A percentile compares a stretch with the other conserved stretches of the same genome.
Conservation (phyloP, 2,113 vertebrate species). For the Peromyscus polionotus region DNA sequence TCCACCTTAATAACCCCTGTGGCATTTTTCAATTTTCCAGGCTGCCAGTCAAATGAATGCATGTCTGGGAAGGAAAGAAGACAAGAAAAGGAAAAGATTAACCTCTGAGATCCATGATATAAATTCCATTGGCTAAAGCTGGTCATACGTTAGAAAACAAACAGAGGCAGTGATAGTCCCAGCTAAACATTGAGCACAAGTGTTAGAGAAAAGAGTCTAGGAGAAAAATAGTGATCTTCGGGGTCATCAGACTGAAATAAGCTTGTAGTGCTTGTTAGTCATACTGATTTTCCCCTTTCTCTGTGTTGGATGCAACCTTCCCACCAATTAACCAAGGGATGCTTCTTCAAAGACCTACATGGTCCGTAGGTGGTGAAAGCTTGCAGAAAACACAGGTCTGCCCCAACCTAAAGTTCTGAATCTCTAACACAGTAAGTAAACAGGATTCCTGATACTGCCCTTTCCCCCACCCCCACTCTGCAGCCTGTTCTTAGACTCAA, state of each 20-base stretch:
- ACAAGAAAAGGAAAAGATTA: conserved; percentile 81
- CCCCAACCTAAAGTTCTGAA: background rate
- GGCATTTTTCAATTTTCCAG: conserved; percentile 86
- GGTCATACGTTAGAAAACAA: conserved; percentile 74
- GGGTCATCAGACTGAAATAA: background rate
- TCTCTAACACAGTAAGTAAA: conserved; percentile 4
- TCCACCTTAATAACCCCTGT: conserved; percentile 84
- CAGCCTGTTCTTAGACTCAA: background rate
- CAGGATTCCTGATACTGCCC: background rate
- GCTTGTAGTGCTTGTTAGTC: conserved; percentile 15
- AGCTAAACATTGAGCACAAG: conserved; percentile 39
- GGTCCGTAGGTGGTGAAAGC: conserved; percentile 18
- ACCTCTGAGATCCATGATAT: conserved; percentile 72
- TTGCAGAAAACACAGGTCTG: conserved; percentile 33
- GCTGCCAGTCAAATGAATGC: conserved; percentile 85
- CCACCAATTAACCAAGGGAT: conserved; percentile 49
- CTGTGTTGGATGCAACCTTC: conserved; percentile 5
- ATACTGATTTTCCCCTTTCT: conserved; percentile 37
- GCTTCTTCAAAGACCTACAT: conserved; percentile 26
- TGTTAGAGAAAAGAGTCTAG: conserved; percentile 40
- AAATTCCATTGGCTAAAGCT: conserved; percentile 76
- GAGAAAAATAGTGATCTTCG: background rate
- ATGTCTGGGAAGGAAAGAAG: conserved; percentile 75
- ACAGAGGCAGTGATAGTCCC: background rate
- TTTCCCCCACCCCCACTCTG: background rate